phyloP scores from a whole-genome alignment of 2,113 vertebrate species.

The Microcebus ravelobensis region DNA sequence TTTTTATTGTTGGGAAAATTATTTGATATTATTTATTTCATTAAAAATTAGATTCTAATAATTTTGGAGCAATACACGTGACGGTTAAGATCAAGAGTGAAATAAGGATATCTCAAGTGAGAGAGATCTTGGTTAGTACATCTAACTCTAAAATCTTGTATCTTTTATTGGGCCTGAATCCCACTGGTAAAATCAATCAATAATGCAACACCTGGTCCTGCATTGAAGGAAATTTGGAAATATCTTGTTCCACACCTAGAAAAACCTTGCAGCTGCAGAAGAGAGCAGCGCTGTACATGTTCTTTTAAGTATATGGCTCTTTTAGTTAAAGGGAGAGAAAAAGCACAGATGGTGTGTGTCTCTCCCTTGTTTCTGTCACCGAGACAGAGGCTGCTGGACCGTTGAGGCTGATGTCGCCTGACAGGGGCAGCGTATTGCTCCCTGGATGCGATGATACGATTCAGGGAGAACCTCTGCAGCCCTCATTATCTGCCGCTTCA shows the following conservation, averaged over 20 bases:
- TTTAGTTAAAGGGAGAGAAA: neutral
- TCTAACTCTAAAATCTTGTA: accelerated
- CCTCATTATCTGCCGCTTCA: conserved; percentile 10
- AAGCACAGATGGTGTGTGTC: accelerated
- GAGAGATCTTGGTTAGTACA: neutral
- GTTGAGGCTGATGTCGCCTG: neutral
- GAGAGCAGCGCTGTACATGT: neutral
- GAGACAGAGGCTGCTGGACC: neutral
- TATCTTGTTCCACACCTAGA: neutral
- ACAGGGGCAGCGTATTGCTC: neutral
- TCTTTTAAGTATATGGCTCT: conserved; percentile 1
- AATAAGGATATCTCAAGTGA: conserved; percentile 6
- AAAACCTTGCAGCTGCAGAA: neutral
- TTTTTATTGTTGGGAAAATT: conserved; percentile 17
- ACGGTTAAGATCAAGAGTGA: conserved; percentile 37
- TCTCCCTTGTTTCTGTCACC: conserved; percentile 28
- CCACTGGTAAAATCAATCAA: conserved; percentile 10
- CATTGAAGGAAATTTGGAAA: conserved; percentile 33
- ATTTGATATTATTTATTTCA: neutral
- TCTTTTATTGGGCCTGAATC: neutral
- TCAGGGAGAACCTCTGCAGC: neutral
- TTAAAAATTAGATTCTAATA: conserved; percentile 53
- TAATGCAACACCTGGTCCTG: conserved; percentile 10
- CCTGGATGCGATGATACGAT: neutral
- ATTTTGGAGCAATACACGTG: conserved; percentile 44